Evolutionary conservation across 2,888 invertebrate species (phyloP).

Genomic region (Cephus rjabovi): DNA sequence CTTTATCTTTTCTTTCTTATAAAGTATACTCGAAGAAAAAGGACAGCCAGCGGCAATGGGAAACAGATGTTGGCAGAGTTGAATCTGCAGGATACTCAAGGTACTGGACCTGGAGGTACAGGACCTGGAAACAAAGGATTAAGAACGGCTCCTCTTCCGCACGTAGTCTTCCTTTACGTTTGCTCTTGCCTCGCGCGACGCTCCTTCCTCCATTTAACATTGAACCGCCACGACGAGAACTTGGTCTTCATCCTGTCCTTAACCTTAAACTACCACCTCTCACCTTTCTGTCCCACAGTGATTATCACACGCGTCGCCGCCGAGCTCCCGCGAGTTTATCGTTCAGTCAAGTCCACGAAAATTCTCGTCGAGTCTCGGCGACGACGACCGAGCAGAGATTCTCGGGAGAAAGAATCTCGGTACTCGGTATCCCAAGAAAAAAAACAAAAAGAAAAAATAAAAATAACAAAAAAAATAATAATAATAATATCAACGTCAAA

Average conservation of each 20-base stretch:
- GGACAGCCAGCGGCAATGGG: constrained; percentile 61
- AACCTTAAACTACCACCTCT: too few relatives aligned
- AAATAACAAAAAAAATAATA: too few relatives aligned
- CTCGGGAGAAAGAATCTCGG: too few relatives aligned
- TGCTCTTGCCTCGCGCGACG: constrained; percentile 36
- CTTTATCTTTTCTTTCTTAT: constrained; percentile 27
- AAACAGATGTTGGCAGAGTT: constrained; percentile 60
- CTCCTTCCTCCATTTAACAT: constrained; percentile 26
- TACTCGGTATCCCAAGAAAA: background rate
- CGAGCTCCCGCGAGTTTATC: too few relatives aligned
- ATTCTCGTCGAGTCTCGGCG: too few relatives aligned
- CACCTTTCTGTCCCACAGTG: too few relatives aligned
- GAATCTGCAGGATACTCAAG: constrained; percentile 63
- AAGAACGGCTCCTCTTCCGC: constrained; percentile 49
- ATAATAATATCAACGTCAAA: too few relatives aligned
- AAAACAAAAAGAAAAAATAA: background rate
- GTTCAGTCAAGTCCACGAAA: too few relatives aligned
- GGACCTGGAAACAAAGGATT: constrained; percentile 67
- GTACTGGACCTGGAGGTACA: constrained; percentile 65
- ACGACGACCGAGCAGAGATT: too few relatives aligned
- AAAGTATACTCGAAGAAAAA: constrained; percentile 31
- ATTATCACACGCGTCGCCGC: too few relatives aligned
- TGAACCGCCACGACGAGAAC: constrained; percentile 22
- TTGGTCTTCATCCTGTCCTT: too few relatives aligned
- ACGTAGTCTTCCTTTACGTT: constrained; percentile 29